Conservation (phyloP, 2,888 invertebrate genomes). For the Zaprionus bogoriensis region DNA sequence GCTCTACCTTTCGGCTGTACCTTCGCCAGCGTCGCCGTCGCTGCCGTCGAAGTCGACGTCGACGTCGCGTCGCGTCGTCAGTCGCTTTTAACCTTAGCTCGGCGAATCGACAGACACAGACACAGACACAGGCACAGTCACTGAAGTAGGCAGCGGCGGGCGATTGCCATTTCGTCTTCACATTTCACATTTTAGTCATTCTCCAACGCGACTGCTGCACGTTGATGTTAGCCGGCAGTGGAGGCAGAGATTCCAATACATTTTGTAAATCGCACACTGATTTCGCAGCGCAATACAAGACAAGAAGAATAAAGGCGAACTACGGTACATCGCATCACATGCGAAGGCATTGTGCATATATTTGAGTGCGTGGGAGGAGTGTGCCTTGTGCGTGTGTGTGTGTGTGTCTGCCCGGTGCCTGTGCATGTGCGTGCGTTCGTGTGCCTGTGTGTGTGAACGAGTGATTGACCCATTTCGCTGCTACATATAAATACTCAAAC, state of each 20-base stretch:
- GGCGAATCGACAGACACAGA: conserved; percentile 51
- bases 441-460: conserved; percentile 29
- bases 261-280: conserved; percentile 34
- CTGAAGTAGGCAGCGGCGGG: too few relatives aligned
- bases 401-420: conserved; percentile 8
- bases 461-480: conserved; percentile 69
- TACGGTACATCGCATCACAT: conserved; percentile 41
- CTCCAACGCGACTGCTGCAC: conserved; percentile 57
- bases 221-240: conserved; percentile 41
- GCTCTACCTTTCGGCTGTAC: conserved; percentile 56
- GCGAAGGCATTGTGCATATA: conserved; percentile 30
- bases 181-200: conserved; percentile 58
- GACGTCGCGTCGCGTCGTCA: conserved; percentile 26
- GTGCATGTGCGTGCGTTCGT: conserved; percentile 9
- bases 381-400: conserved; percentile 5
- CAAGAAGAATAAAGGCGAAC: conserved; percentile 1
- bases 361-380: conserved; percentile 24
- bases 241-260: conserved; percentile 10
- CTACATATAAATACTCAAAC: conserved; percentile 23
- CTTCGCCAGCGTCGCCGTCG: conserved; percentile 34
- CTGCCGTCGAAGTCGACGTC: conserved; percentile 1
- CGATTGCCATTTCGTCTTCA: conserved; percentile 54
- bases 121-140: conserved; percentile 30
- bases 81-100: conserved; percentile 69
- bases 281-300: conserved; percentile 30